phyloP scores from a whole-genome alignment of 2,113 vertebrate species.

The Coptodon rendalli region DNA sequence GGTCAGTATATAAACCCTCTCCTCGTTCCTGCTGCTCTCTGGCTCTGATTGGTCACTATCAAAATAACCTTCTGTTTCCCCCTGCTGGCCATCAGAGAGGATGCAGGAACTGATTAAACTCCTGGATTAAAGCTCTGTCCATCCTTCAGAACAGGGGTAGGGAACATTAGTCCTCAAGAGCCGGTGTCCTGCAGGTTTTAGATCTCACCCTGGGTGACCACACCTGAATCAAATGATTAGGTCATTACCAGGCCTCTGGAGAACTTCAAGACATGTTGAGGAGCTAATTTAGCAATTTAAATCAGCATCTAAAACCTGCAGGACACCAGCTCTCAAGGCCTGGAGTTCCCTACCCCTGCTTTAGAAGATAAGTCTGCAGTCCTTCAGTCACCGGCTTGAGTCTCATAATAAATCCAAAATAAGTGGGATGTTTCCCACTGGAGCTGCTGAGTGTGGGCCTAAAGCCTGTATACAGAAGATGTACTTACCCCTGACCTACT shows the following conservation, averaged over 20 bases:
- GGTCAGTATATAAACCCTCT: not conserved
- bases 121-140: not conserved
- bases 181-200: too few relatives aligned
- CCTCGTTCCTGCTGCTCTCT: not conserved
- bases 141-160: not conserved
- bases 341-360: too few relatives aligned
- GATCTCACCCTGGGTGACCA: too few relatives aligned
- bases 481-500: not conserved
- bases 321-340: too few relatives aligned
- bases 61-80: not conserved
- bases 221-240: too few relatives aligned
- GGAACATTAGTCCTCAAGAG: too few relatives aligned
- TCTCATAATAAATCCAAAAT: not conserved
- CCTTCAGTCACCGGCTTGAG: not conserved
- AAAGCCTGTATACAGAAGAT: not conserved
- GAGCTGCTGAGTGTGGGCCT: not conserved
- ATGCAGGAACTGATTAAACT: not conserved
- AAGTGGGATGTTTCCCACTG: not conserved
- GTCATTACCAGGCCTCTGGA: too few relatives aligned
- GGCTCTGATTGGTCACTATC: not conserved
- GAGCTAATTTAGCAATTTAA: too few relatives aligned
- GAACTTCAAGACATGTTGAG: too few relatives aligned
- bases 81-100: not conserved
- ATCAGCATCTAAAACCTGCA: too few relatives aligned
- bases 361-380: not conserved